Evolutionary conservation across 2,888 invertebrate genomes (phyloP).

Genomic region (Timema podura): DNA sequence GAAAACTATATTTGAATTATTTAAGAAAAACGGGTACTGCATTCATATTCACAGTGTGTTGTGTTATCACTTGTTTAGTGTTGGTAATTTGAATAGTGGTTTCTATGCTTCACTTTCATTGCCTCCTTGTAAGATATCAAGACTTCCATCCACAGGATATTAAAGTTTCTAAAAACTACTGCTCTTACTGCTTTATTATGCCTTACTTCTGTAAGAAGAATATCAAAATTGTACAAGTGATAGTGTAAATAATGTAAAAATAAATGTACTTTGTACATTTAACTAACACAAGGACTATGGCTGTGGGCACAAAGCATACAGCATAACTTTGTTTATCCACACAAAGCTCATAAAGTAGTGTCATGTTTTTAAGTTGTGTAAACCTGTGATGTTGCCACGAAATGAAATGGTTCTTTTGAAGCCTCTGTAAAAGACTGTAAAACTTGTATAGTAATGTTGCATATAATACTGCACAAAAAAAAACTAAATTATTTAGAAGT

Average conservation of each 20-base stretch:
- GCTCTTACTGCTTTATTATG: constrained; percentile 19
- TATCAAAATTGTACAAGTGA: constrained; percentile 39
- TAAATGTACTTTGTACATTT: constrained; percentile 52
- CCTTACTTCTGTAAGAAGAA: constrained; percentile 28
- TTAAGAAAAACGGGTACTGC: no score
- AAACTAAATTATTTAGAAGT: constrained; percentile 36
- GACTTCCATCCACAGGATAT: no score
- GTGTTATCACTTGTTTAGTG: constrained; percentile 15
- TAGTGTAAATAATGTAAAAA: constrained; percentile 55
- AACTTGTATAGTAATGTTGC: constrained; percentile 32
- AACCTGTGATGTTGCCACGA: constrained; percentile 30
- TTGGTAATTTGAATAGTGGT: background rate
- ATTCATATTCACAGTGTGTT: background rate
- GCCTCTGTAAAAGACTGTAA: constrained; percentile 31
- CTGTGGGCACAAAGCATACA: constrained; percentile 5
- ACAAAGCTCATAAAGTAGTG: constrained; percentile 22
- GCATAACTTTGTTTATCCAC: constrained; percentile 10
- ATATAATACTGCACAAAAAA: constrained; percentile 33
- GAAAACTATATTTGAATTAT: no score
- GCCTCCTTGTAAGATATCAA: background rate
- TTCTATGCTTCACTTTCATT: background rate
- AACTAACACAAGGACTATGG: constrained; percentile 30
- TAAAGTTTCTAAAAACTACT: no score
- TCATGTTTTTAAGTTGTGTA: constrained; percentile 23
- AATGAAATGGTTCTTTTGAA: constrained; percentile 22